Conservation (phyloP, 1,140 invertebrate genomes). For the Neodiprion lecontei region DNA sequence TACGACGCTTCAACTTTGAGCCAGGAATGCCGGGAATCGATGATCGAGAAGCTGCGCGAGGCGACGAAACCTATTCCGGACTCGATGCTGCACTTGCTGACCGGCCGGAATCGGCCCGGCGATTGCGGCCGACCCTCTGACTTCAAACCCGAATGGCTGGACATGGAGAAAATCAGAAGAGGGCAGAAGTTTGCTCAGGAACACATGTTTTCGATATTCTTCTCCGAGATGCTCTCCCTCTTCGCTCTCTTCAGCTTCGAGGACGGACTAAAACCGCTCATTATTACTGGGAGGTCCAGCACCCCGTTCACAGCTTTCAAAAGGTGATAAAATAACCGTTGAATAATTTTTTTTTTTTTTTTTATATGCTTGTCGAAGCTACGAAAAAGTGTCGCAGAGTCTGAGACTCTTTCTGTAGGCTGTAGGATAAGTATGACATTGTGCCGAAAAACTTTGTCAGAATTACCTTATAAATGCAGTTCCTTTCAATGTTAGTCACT, state of each 20-base stretch:
- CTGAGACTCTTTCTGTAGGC: no score
- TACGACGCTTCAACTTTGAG: neutral
- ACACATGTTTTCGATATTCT: conserved; percentile 66
- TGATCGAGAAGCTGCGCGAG: neutral
- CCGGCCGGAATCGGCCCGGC: neutral
- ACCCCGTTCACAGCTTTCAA: conserved; percentile 67
- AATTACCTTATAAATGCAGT: no score
- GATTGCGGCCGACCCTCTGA: neutral
- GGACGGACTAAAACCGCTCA: conserved; percentile 66
- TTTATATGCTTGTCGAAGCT: no score
- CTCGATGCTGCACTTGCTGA: neutral
- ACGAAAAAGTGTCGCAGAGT: no score
- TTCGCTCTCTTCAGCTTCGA: conserved; percentile 67
- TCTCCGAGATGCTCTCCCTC: conserved; percentile 68
- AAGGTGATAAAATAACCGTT: conserved; percentile 60
- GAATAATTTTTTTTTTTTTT: neutral
- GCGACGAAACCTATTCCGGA: neutral
- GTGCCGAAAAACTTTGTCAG: no score
- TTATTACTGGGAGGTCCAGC: conserved; percentile 68
- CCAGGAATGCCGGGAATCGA: no score
- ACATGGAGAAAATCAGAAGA: conserved; percentile 50
- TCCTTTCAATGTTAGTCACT: no score
- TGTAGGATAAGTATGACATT: no score
- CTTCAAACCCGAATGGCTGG: neutral
- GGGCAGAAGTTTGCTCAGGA: conserved; percentile 67